These are phyloP conservation scores for Bovichtus variegatus DNA, from an alignment of 2,797 vertebrate genomes.

Conservation along the genomic window DNA sequence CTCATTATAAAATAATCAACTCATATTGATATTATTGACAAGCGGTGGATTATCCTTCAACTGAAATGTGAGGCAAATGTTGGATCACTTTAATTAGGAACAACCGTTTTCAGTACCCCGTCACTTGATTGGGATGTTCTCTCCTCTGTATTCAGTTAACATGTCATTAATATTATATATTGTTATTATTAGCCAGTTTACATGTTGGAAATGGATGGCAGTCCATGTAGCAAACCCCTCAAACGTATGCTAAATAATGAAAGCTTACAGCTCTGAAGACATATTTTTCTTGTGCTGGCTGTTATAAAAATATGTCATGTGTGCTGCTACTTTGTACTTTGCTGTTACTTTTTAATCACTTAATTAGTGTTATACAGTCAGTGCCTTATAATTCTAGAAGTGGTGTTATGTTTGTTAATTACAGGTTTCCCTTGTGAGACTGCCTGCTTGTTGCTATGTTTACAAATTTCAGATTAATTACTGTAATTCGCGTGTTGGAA, in stretches of 20 bases:
- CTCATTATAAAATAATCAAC: too few relatives aligned
- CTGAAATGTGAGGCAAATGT: too few relatives aligned
- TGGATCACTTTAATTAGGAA: too few relatives aligned
- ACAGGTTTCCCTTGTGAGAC: neutral
- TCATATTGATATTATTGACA: too few relatives aligned
- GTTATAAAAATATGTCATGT: conserved; percentile 9
- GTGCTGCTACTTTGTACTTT: too few relatives aligned
- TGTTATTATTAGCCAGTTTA: neutral
- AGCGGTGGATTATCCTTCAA: too few relatives aligned
- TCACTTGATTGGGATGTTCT: too few relatives aligned
- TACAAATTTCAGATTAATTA: neutral
- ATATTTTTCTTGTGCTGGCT: conserved; percentile 7
- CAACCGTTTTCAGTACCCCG: too few relatives aligned
- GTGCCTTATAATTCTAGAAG: conserved; percentile 10
- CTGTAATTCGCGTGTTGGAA: neutral
- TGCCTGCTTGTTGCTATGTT: neutral
- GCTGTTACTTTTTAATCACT: conserved; percentile 43
- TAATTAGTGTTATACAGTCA: conserved; percentile 22
- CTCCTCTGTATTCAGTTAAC: neutral
- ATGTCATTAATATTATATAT: too few relatives aligned
- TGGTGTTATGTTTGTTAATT: neutral
- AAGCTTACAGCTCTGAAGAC: conserved; percentile 6
- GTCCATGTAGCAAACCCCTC: neutral
- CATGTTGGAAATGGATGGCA: neutral
- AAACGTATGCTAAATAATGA: conserved; percentile 10